Base-by-base conservation (phyloP, 2,113 vertebrate species). In the Xenopus borealis region DNA sequence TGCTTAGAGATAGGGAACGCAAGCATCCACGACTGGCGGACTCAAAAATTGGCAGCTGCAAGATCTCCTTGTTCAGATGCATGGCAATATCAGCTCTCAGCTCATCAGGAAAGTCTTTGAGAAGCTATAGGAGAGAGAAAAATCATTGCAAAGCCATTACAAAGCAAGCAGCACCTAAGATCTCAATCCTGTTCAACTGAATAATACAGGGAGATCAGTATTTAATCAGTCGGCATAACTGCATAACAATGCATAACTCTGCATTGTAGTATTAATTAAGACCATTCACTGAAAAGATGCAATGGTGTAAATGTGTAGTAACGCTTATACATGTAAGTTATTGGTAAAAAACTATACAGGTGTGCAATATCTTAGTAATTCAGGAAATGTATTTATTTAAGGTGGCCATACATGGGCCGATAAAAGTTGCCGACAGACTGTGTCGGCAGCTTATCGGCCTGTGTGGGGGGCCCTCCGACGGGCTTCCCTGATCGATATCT, bases 31-130 rank as follows among this genome's bases (percentile, higher is more conserved):
- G 86, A 80, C 90, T 90, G 83, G 90, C 88, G 0, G 89, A 90
- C 46, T 91, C 89, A 18, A 91, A 91, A 58, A 91, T 86, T 12
- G 89, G 80, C 81, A 91, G 83, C 81, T 91, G 88, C 65, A 91
- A 83, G 44, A 91, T 85, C 82, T 91, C 90, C 12, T 86, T 89
- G 50, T 91, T 91, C 71, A 91, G 85, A 74, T 91, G 88, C 89
- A 91, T 91, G 69, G 90, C 90, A 27, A 91, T 90, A 76, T 91
- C 90, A 0, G 89, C 90, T 71, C 89, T 68, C 62, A 91, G 84
- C 83, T 91, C 90, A 8, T 91, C 89, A 0, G 89, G 89, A 69
- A 91, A 91, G 80, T 91, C 90, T 78, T 87, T 91, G 81, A 91
- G 84, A 62, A 91, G 83, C 89, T 90, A 78, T 14, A 70, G 7